Percentiles rank a stretch among this genome's conserved stretches.
These are phyloP conservation scores for Neoitamus cyanurus DNA, from an alignment of 2,888 invertebrate species.

Conservation along the genomic window DNA sequence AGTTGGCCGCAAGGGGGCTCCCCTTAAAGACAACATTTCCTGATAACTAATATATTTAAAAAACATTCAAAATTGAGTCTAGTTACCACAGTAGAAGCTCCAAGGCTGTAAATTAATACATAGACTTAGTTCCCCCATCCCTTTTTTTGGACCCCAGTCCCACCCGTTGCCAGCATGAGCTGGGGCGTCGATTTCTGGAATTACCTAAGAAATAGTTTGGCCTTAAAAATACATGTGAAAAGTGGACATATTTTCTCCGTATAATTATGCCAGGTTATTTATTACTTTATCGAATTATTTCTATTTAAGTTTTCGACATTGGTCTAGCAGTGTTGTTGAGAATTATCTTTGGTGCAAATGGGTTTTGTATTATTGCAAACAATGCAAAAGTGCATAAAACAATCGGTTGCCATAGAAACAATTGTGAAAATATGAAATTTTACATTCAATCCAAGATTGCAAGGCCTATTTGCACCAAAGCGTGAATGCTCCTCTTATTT, in stretches of 20 bases:
- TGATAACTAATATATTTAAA: constrained; percentile 34
- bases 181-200: constrained; percentile 92
- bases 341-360: no score
- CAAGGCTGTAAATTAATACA: constrained; percentile 86
- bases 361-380: background rate
- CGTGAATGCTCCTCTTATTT: no score
- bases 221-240: background rate
- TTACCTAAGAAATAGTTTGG: constrained; percentile 71
- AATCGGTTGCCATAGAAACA: no score
- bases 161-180: constrained; percentile 90
- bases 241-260: no score
- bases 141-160: constrained; percentile 82
- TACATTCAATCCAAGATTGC: no score
- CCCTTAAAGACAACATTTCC: constrained; percentile 50
- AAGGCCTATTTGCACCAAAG: no score
- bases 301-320: no score
- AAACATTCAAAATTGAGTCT: background rate
- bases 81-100: constrained; percentile 77
- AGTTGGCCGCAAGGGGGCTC: constrained; percentile 90
- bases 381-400: no score
- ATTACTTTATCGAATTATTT: no score
- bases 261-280: no score
- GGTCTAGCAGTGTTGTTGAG: no score
- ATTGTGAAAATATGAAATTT: no score
- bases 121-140: constrained; percentile 81